Evolutionary conservation across 1,140 invertebrate species (phyloP), one percentile per base, ranked within the genome.

Genomic region (Neoseiulus cucumeris): DNA sequence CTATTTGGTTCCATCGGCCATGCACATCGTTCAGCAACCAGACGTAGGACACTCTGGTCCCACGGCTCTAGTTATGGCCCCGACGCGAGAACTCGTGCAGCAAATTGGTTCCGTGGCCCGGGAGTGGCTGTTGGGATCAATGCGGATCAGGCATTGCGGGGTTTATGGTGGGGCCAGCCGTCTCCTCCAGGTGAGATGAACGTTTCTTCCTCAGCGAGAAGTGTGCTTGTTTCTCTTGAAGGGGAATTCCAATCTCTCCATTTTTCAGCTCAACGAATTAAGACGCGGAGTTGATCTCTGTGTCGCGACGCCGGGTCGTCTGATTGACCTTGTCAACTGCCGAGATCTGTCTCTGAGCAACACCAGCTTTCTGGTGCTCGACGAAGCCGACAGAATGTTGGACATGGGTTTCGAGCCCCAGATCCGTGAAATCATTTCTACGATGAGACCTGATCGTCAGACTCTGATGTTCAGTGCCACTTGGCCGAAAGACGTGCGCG

Each of bases 401-500:
- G 94, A 98, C 76, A 98, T 98, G 94, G 94, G 94, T 71, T 98
- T 98, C 78, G 94, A 98, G 76, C 94, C 93, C 18, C 94, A 98
- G 77, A 98, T 98, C 69, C 81, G 92, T 64, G 95, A 96, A 76
- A 97, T 98, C 73, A 83, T 98, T 68, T 86, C 89, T 73, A 91
- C 96, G 77, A 93, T 97, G 74, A 79, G 91, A 71, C 85, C 85
- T 30, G 86, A 89, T 72, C 75, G 87, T 64, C 87, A 90, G 73
- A 87, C 86, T 28, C 81, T 90, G 0, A 89, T 91, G 87, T 74
- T 51, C 68, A 86, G 84, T 76, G 90, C 91, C 17, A 95, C 90
- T 0, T 94, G 90, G 90, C 90, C 90, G 2, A 71, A 78, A 33
- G 86, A 82, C 51, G 89, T 95, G 2, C 80, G 87, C 42, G 77